These are phyloP conservation scores for Laupala kohalensis DNA, from an alignment of 1,140 invertebrate genomes.

Conservation along the genomic window DNA sequence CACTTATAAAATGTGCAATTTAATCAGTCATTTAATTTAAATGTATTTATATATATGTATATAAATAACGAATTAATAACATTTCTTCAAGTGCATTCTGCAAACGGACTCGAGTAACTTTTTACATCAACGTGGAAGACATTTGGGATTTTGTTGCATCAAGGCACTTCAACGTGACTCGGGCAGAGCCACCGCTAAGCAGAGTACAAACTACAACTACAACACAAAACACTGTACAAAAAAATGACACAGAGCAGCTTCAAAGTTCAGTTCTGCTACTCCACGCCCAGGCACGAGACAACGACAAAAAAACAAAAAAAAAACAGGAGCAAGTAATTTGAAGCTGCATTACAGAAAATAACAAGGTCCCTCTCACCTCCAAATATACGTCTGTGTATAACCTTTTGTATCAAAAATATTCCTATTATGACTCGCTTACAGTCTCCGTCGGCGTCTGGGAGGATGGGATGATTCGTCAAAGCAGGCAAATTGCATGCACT, in stretches of 20 bases:
- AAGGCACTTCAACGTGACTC: neutral
- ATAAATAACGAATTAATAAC: neutral
- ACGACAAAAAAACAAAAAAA: too few species aligned
- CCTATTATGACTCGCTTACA: conserved; percentile 23
- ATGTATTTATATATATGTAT: neutral
- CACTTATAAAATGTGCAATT: neutral
- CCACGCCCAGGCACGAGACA: too few species aligned
- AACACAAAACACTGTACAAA: too few species aligned
- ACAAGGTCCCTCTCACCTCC: too few species aligned
- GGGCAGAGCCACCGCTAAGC: neutral
- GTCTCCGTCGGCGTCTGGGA: conserved; percentile 25
- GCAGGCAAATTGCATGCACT: neutral
- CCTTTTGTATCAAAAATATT: too few species aligned
- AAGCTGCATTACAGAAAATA: too few species aligned
- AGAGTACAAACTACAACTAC: too few species aligned
- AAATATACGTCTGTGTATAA: too few species aligned
- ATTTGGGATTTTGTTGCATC: neutral
- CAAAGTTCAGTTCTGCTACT: too few species aligned
- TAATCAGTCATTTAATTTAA: neutral
- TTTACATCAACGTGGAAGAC: neutral
- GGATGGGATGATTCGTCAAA: neutral
- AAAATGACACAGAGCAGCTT: too few species aligned
- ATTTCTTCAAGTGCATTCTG: neutral
- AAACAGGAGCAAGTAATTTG: too few species aligned
- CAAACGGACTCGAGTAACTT: neutral